These are phyloP conservation scores for Mobula hypostoma DNA, from an alignment of 2,113 vertebrate genomes.

Conservation along the genomic window DNA sequence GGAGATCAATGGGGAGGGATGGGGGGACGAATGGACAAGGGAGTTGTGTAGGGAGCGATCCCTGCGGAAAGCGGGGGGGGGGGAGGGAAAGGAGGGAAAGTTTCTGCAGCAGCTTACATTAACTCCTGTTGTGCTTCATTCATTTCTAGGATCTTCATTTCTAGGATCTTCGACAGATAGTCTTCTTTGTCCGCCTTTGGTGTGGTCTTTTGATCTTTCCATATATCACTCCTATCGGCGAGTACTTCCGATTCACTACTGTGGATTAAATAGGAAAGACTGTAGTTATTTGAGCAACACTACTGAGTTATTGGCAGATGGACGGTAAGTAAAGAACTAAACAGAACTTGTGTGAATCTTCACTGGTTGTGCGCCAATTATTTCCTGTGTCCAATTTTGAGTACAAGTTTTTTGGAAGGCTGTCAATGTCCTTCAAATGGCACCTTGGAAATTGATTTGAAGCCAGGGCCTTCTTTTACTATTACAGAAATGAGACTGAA, in stretches of 20 bases:
- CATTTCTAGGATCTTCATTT: constrained; percentile 61
- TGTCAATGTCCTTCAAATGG: not conserved
- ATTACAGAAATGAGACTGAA: no score
- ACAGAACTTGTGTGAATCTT: not conserved
- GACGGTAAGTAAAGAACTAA: not conserved
- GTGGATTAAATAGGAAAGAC: constrained; percentile 40
- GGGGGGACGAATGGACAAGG: no score
- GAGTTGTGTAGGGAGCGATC: no score
- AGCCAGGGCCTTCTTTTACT: no score
- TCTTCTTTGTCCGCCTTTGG: constrained; percentile 64
- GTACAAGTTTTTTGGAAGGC: not conserved
- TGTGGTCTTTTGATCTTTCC: constrained; percentile 62
- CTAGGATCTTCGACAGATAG: constrained; percentile 54
- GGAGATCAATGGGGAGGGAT: no score
- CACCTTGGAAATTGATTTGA: not conserved
- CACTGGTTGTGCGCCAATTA: not conserved
- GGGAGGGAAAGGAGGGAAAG: no score
- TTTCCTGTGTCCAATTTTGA: not conserved
- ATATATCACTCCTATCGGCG: constrained; percentile 66
- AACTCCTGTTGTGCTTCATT: constrained; percentile 67
- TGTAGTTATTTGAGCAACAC: constrained; percentile 44
- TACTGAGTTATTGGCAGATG: constrained; percentile 42
- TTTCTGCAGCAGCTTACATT: constrained; percentile 55
- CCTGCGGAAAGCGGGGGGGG: no score
- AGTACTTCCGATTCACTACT: constrained; percentile 74